Conservation (phyloP, 2,797 vertebrate species). For the Parauchenoglanis punctatus region DNA sequence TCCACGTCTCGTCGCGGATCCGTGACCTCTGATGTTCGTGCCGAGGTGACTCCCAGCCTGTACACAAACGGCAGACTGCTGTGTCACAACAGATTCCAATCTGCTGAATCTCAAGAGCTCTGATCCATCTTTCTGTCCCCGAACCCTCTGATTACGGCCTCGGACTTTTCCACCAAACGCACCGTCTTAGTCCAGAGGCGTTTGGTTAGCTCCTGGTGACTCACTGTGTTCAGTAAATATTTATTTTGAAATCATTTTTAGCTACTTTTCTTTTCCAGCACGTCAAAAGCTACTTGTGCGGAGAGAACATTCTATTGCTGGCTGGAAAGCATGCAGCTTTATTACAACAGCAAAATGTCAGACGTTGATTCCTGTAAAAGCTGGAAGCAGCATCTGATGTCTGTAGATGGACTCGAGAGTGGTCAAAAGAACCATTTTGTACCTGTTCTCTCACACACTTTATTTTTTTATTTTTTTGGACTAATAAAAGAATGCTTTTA, state of each 20-base stretch:
- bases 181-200: neutral
- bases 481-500: too few species aligned
- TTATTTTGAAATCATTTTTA: conserved; percentile 53
- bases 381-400: neutral
- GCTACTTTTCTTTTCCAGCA: conserved; percentile 38
- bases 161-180: conserved; percentile 20
- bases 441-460: neutral
- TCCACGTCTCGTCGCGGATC: conserved; percentile 22
- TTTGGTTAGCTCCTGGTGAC: conserved; percentile 32
- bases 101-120: conserved; percentile 37
- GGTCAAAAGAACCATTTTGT: neutral
- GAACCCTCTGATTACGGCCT: neutral
- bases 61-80: conserved; percentile 34
- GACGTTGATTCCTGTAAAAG: conserved; percentile 2
- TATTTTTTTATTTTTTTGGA: neutral
- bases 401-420: neutral
- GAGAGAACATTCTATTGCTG: neutral
- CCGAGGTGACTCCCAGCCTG: conserved; percentile 24
- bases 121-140: conserved; percentile 19
- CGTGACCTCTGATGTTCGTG: conserved; percentile 34
- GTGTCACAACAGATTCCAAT: conserved; percentile 54
- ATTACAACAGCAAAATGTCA: neutral
- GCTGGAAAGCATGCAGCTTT: neutral
- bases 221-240: conserved; percentile 56
- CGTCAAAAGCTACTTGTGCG: conserved; percentile 14